Evolutionary conservation across 1,140 invertebrate species (phyloP), one percentile per base, ranked within the genome.

Genomic region (Frieseomelitta varia): DNA sequence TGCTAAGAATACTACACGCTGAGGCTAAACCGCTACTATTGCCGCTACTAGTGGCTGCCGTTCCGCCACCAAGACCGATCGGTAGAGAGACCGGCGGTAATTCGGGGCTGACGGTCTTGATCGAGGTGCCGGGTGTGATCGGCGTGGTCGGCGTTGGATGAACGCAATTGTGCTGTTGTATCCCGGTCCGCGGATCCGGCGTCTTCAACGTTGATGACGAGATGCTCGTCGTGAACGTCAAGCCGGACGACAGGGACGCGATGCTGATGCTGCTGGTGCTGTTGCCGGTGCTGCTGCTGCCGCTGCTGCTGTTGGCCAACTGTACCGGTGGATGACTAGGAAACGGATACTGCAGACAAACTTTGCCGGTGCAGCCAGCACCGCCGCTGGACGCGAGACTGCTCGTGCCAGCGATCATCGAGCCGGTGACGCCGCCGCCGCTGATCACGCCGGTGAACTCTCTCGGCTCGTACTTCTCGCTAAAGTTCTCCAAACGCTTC

Each of bases 401-500:
- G 91, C 73, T 69, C 81, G 80, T 47, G 85, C 85, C 69, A 67
- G 90, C 78, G 76, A 94, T 91, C 89, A 93, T 90, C 61, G 93
- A 87, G 79, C 93, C 88, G 72, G 94, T 47, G 39, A 47, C 39
- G 8, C 30, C 39, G 39, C 30, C 39, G 39, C 39, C 88, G 56
- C 91, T 91, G 27, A 92, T 91, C n/a, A 94, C 91, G 27, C 94
- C 93, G 53, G 93, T 95, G 88, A 96, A 96, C 79, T 96, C 96
- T 80, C 96, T 96, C 53, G 97, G 97, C 93, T 98, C 97, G 92
- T 98, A 98, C 94, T 98, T 98, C 89, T 98, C 97, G 90, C 97
- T 96, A 88, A 98, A 96, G 90, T 98, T 98, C 93, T 99, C 98
- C 30, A 99, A 95, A 17, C 99, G 95, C 92, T 99, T 98, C 21